A percentile compares a stretch with the other conserved stretches of the same genome.
Conservation (phyloP, 2,797 vertebrate species). For the Nannoperca obscura region DNA sequence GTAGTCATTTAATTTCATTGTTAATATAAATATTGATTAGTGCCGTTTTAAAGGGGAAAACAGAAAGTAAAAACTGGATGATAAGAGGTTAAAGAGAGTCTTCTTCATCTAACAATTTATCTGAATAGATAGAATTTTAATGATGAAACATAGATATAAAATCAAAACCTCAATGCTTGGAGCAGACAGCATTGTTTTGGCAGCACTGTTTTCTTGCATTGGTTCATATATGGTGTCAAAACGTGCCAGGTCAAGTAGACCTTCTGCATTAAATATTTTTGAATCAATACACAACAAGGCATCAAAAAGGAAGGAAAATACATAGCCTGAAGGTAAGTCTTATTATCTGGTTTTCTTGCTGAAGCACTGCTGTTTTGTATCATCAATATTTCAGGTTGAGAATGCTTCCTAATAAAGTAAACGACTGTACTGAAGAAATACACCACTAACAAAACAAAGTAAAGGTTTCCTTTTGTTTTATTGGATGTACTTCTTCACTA, state of each 20-base stretch:
- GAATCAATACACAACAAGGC: constrained; percentile 41
- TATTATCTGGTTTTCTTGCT: constrained; percentile 41
- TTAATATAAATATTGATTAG: neutral
- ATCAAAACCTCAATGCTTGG: neutral
- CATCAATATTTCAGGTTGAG: constrained; percentile 51
- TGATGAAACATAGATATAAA: neutral
- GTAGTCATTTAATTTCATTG: neutral
- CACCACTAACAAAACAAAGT: constrained; percentile 15
- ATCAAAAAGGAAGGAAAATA: constrained; percentile 12
- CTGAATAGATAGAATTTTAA: neutral
- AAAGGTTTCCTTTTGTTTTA: constrained; percentile 18
- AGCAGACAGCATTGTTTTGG: constrained; percentile 1
- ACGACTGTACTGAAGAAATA: constrained; percentile 11
- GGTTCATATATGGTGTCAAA: constrained; percentile 10
- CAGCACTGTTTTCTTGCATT: neutral
- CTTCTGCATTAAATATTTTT: constrained; percentile 21
- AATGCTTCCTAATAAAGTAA: constrained; percentile 14
- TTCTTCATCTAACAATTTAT: neutral
- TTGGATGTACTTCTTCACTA: constrained; percentile 2
- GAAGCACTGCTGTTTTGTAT: constrained; percentile 42
- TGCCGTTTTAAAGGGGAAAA: neutral
- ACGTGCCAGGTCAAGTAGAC: neutral
- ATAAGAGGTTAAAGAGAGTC: neutral
- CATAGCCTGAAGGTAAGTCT: constrained; percentile 31
- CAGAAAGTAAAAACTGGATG: neutral